Conservation (phyloP, 2,888 invertebrate genomes). For the Diplolepis rosae region DNA sequence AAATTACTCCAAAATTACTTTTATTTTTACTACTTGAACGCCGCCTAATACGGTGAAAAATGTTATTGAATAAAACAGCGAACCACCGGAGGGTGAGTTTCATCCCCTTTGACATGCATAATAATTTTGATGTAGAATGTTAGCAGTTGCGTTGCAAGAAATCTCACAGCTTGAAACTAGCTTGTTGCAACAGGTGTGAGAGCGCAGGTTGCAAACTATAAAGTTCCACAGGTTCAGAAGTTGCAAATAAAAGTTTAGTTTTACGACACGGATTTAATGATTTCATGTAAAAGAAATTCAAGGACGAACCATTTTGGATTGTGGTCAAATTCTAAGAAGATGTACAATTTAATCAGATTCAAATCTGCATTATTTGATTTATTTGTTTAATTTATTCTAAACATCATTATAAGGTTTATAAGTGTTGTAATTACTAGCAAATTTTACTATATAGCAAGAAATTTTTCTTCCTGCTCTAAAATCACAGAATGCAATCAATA, state of each 20-base stretch:
- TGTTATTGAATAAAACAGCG: background rate
- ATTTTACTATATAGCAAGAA: conserved; percentile 2
- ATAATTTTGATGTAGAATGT: conserved; percentile 4
- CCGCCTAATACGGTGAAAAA: background rate
- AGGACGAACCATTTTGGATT: background rate
- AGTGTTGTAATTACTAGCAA: background rate
- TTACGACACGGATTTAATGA: background rate
- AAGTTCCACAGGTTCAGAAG: background rate
- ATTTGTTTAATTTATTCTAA: too few species aligned
- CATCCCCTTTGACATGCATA: conserved; percentile 8
- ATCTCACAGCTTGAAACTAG: conserved; percentile 8
- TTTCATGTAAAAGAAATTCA: background rate
- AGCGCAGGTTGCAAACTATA: background rate
- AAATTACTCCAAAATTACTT: too few species aligned
- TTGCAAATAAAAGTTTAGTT: background rate
- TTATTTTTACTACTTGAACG: too few species aligned
- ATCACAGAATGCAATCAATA: conserved; percentile 14
- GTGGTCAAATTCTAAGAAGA: too few species aligned
- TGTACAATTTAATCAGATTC: too few species aligned
- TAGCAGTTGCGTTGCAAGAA: background rate
- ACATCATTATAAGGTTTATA: background rate
- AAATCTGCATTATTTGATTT: too few species aligned
- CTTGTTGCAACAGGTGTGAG: conserved; percentile 26
- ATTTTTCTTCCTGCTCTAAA: background rate
- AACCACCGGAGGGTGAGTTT: conserved; percentile 7